Conservation (phyloP, 2,113 vertebrate species). For the Syngnathoides biaculeatus region DNA sequence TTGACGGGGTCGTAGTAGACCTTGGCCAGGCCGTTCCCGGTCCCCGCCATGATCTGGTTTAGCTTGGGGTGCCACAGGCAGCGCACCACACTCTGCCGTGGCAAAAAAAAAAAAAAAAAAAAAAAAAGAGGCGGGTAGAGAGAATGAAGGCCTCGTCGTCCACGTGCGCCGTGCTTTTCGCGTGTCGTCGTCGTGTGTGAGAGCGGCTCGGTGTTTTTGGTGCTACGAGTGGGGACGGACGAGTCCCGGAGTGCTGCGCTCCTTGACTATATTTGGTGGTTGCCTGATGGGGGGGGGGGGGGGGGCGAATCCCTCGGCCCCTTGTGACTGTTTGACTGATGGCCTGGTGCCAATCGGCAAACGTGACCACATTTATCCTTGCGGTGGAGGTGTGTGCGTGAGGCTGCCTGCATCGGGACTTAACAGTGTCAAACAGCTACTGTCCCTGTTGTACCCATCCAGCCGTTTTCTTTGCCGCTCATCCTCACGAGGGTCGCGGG, state of each 20-base stretch:
- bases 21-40: conserved; percentile 87
- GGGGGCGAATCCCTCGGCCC: conserved; percentile 57
- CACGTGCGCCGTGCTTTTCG: not conserved
- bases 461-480: too few species aligned
- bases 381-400: conserved; percentile 13
- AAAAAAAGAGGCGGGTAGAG: conserved; percentile 4
- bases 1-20: conserved; percentile 94
- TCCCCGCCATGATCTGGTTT: conserved; percentile 97
- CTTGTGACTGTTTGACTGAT: conserved; percentile 64
- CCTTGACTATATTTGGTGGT: conserved; percentile 78
- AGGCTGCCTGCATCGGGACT: not conserved
- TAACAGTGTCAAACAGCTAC: not conserved
- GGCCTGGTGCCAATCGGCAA: conserved; percentile 65
- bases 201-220: conserved; percentile 12
- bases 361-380: conserved; percentile 65
- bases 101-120: too few species aligned
- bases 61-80: conserved; percentile 98
- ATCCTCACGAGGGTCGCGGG: too few species aligned
- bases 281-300: conserved; percentile 53
- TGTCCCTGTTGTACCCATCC: not conserved
- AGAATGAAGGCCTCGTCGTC: not conserved
- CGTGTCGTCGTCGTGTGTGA: conserved; percentile 28
- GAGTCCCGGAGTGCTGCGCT: conserved; percentile 48
- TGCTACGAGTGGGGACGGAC: conserved; percentile 41
- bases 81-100: conserved; percentile 88